Evolutionary conservation across 2,888 invertebrate species (phyloP).

Genomic region (Nomada fucata): DNA sequence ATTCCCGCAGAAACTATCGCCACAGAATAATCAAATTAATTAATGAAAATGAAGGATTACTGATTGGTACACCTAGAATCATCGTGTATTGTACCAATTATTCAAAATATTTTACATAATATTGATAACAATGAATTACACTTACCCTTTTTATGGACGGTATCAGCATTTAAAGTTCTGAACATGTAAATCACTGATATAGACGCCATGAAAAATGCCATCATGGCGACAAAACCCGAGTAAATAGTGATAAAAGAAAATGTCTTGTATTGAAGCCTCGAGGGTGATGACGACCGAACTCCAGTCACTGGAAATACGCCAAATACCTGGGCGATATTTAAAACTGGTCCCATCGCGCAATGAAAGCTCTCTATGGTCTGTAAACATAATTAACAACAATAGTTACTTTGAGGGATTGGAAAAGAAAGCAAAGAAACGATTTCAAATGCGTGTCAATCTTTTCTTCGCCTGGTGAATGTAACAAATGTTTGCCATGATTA

Average conservation of each 20-base stretch:
- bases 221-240: slow-evolving; percentile 61
- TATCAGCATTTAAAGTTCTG: slow-evolving; percentile 73
- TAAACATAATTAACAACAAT: neutral
- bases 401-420: neutral
- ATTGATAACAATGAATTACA: neutral
- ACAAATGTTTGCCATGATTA: neutral
- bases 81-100: too few relatives aligned
- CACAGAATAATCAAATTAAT: too few relatives aligned
- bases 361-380: slow-evolving; percentile 80
- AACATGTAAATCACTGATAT: slow-evolving; percentile 79
- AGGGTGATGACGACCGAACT: slow-evolving; percentile 69
- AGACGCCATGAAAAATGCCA: slow-evolving; percentile 69
- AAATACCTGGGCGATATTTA: slow-evolving; percentile 80
- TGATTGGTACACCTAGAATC: too few relatives aligned
- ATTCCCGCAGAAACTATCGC: too few relatives aligned
- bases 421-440: too few relatives aligned
- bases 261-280: slow-evolving; percentile 71
- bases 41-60: too few relatives aligned
- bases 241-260: slow-evolving; percentile 73
- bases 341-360: slow-evolving; percentile 74
- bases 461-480: neutral
- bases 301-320: slow-evolving; percentile 79
- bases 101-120: too few relatives aligned
- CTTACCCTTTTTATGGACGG: slow-evolving; percentile 77
- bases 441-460: neutral